phyloP scores from a whole-genome alignment of 2,888 invertebrate species.

The Drosophila meridiana region DNA sequence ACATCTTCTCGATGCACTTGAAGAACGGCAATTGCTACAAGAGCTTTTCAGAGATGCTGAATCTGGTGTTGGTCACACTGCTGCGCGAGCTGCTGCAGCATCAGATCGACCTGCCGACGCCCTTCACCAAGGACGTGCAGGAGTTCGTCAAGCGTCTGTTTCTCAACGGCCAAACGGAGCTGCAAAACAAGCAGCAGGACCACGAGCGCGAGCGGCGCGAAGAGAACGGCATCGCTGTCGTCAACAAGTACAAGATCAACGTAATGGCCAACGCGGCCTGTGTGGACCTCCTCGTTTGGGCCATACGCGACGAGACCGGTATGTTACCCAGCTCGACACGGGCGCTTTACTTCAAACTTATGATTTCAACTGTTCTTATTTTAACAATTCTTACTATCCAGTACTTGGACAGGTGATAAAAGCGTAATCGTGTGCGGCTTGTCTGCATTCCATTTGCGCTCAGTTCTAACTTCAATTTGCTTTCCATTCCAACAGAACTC shows the following conservation, averaged over 20 bases:
- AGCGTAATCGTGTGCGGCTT: background rate
- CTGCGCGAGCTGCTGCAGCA: conserved; percentile 95
- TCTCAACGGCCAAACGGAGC: conserved; percentile 95
- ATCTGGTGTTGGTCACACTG: conserved; percentile 96
- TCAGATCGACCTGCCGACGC: conserved; percentile 94
- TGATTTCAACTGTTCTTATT: background rate
- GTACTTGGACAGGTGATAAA: conserved; percentile 30
- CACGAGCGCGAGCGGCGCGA: conserved; percentile 93
- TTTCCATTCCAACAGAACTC: background rate
- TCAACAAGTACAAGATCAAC: conserved; percentile 96
- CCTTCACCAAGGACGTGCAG: conserved; percentile 97
- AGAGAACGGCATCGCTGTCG: conserved; percentile 89
- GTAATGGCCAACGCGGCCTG: conserved; percentile 99
- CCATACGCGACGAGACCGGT: conserved; percentile 98
- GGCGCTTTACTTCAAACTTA: background rate
- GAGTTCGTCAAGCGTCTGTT: conserved; percentile 96
- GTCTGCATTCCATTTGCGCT: background rate
- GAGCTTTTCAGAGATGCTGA: conserved; percentile 97
- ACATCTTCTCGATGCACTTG: conserved; percentile 90
- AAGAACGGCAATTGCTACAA: conserved; percentile 95
- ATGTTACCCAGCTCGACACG: conserved; percentile 60
- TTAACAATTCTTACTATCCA: conserved; percentile 2
- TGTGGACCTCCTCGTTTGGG: conserved; percentile 98
- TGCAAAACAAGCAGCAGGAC: conserved; percentile 94
- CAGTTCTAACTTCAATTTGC: background rate